Conservation (phyloP, 2,888 invertebrate species). For the Ormyrus labotus region DNA sequence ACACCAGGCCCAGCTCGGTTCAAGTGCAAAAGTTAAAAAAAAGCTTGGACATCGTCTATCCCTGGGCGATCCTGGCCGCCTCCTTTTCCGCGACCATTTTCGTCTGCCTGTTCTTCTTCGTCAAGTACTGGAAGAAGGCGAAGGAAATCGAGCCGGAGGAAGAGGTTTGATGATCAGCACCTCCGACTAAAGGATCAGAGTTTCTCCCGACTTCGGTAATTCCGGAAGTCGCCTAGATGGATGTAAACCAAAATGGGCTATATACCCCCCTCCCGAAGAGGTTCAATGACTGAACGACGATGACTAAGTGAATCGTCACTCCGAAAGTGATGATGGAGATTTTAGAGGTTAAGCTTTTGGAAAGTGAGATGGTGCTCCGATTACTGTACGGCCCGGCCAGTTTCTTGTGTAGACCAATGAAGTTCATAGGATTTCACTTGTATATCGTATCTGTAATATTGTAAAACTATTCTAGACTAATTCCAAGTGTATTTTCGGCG, state of each 20-base stretch:
- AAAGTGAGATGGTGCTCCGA: background rate
- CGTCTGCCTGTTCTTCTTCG: conserved; percentile 56
- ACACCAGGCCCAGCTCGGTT: conserved; percentile 67
- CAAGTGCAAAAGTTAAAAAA: conserved; percentile 65
- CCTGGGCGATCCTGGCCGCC: conserved; percentile 65
- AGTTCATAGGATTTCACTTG: conserved; percentile 42
- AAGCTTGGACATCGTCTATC: conserved; percentile 61
- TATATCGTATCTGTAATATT: conserved; percentile 41
- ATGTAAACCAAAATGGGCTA: background rate
- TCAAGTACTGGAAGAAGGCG: conserved; percentile 60
- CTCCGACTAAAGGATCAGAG: conserved; percentile 9
- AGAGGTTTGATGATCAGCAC: conserved; percentile 61
- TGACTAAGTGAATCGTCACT: background rate
- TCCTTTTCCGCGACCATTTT: conserved; percentile 60
- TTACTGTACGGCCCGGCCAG: conserved; percentile 32
- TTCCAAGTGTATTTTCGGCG: conserved; percentile 33
- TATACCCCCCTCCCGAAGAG: background rate
- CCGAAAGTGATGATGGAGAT: background rate
- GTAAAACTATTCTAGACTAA: conserved; percentile 37
- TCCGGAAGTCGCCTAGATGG: background rate
- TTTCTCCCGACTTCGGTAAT: conserved; percentile 15
- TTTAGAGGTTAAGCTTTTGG: conserved; percentile 4
- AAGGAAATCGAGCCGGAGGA: conserved; percentile 61
- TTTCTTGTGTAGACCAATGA: conserved; percentile 39
- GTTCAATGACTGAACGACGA: background rate